Evolutionary conservation across 2,113 vertebrate species (phyloP).

Genomic region (Empidonax traillii): DNA sequence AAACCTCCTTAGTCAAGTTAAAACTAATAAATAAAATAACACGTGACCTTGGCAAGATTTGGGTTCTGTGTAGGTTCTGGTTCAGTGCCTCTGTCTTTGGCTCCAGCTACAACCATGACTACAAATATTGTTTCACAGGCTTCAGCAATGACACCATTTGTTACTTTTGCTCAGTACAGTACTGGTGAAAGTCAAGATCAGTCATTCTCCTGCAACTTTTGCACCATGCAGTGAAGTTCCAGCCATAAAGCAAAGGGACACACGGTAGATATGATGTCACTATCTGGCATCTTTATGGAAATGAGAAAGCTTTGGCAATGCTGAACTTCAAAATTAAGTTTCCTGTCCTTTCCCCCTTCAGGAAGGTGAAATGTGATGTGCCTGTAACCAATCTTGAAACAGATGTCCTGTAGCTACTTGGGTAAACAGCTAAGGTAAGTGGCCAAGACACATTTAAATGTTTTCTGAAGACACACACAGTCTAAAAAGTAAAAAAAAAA

Average conservation of each 20-base stretch:
- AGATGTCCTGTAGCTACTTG: slow-evolving; percentile 24
- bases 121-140: slow-evolving; percentile 74
- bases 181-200: slow-evolving; percentile 71
- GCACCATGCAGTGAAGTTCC: slow-evolving; percentile 48
- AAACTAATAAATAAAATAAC: slow-evolving; percentile 70
- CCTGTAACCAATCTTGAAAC: not conserved
- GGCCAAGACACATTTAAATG: not conserved
- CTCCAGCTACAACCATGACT: slow-evolving; percentile 69
- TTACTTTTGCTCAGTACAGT: slow-evolving; percentile 69
- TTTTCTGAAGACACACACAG: not conserved
- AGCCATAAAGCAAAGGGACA: slow-evolving; percentile 37
- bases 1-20: slow-evolving; percentile 64
- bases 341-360: slow-evolving; percentile 20
- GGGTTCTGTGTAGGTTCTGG: slow-evolving; percentile 55
- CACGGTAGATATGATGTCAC: slow-evolving; percentile 42
- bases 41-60: slow-evolving; percentile 50
- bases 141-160: slow-evolving; percentile 75
- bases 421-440: slow-evolving; percentile 6
- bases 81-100: slow-evolving; percentile 61
- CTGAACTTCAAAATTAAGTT: not conserved
- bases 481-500: not conserved
- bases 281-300: slow-evolving; percentile 30
- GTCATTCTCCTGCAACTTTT: slow-evolving; percentile 55
- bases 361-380: not conserved
- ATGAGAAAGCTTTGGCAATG: slow-evolving; percentile 11